These are phyloP conservation scores for Protodeltote pygarga DNA, from an alignment of 2,888 invertebrate genomes.

Conservation along the genomic window DNA sequence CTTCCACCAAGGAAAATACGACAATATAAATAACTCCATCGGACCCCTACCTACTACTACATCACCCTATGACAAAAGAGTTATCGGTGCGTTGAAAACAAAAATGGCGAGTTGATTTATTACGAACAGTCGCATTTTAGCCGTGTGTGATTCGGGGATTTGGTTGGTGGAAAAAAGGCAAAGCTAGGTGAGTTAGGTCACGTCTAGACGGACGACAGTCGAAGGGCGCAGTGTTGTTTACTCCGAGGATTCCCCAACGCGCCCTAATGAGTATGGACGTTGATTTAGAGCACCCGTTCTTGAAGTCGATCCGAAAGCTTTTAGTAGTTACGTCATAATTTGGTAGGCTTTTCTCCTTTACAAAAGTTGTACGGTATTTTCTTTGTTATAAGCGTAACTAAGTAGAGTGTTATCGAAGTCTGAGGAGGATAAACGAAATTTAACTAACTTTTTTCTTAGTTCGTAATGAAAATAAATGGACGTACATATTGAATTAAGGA, in stretches of 20 bases:
- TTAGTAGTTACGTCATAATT: conserved; percentile 68
- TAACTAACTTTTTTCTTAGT: conserved; percentile 30
- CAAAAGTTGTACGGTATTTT: conserved; percentile 47
- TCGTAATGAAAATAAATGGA: conserved; percentile 47
- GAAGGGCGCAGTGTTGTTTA: conserved; percentile 62
- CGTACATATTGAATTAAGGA: conserved; percentile 29
- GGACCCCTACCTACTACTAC: conserved; percentile 81
- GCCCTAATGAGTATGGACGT: conserved; percentile 65
- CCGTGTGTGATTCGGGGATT: conserved; percentile 65
- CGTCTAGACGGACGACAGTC: conserved; percentile 63
- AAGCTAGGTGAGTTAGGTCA: conserved; percentile 57
- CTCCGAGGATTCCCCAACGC: conserved; percentile 55
- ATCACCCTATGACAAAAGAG: conserved; percentile 87
- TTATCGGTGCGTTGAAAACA: conserved; percentile 87
- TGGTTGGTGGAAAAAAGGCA: conserved; percentile 48
- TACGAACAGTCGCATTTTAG: conserved; percentile 71
- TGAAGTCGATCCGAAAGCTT: conserved; percentile 57
- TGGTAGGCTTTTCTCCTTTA: conserved; percentile 45
- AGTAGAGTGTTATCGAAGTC: conserved; percentile 38
- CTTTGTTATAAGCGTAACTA: conserved; percentile 31
- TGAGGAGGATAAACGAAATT: conserved; percentile 35
- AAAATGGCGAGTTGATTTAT: conserved; percentile 86
- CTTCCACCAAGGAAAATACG: conserved; percentile 84
- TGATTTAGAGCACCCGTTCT: conserved; percentile 60
- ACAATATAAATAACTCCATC: conserved; percentile 86